phyloP scores from a whole-genome alignment of 2,888 invertebrate species.

The Heliconius charithonia region DNA sequence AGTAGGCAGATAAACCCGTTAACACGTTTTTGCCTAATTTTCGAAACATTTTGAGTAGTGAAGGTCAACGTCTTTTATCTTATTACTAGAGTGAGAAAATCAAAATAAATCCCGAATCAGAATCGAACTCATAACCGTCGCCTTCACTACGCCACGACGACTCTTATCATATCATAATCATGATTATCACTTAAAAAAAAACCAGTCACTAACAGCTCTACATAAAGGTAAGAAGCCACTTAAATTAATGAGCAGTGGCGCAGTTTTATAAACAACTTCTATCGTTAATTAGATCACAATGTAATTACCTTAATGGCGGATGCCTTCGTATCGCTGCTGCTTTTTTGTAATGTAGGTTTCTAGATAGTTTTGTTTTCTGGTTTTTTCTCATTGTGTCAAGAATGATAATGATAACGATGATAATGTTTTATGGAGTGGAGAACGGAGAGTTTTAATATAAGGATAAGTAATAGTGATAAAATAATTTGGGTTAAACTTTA shows the following conservation, averaged over 20 bases:
- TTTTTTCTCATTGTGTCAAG: neutral
- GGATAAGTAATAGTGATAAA: no score
- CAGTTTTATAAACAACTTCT: slow-evolving; percentile 32
- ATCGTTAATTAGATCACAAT: slow-evolving; percentile 57
- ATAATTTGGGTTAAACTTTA: no score
- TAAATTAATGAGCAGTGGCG: slow-evolving; percentile 22
- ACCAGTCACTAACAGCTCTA: neutral
- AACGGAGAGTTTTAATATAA: neutral
- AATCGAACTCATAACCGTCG: no score
- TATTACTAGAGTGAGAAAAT: no score
- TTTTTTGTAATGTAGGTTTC: slow-evolving; percentile 14
- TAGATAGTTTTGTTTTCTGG: slow-evolving; percentile 1
- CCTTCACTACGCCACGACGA: no score
- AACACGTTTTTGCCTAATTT: no score
- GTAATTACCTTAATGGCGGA: slow-evolving; percentile 61
- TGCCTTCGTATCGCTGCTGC: neutral
- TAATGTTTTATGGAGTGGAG: neutral
- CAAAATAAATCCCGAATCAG: no score
- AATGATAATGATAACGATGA: neutral
- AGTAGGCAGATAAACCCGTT: no score
- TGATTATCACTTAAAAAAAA: neutral
- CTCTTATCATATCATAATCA: neutral
- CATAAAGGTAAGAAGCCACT: slow-evolving; percentile 30
- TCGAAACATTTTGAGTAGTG: no score
- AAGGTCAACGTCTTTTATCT: no score